Conservation (phyloP, 2,797 vertebrate species). For the Bovichtus diacanthus region DNA sequence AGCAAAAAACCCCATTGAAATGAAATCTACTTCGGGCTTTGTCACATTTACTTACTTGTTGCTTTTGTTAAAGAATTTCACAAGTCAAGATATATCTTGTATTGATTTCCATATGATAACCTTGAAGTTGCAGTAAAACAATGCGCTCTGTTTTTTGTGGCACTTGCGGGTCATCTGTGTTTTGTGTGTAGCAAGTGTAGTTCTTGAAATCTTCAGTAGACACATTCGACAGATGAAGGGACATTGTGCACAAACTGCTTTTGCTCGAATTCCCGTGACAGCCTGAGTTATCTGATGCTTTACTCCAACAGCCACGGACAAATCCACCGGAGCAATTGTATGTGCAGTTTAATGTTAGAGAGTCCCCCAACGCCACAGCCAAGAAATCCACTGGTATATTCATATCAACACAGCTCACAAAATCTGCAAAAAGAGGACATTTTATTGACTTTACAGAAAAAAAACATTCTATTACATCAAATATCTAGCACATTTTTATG, state of each 20-base stretch:
- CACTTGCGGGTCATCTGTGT: conserved; percentile 61
- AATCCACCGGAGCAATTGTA: conserved; percentile 84
- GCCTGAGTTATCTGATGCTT: not conserved
- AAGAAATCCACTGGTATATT: conserved; percentile 31
- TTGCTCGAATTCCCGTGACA: conserved; percentile 12
- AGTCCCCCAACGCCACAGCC: conserved; percentile 61
- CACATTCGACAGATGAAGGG: conserved; percentile 60
- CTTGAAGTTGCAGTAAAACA: conserved; percentile 69
- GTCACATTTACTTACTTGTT: not conserved
- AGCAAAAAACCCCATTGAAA: not conserved
- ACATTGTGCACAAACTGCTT: conserved; percentile 60
- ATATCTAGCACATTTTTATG: not conserved
- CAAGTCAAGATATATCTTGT: not conserved
- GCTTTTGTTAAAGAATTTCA: not conserved
- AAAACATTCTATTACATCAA: not conserved
- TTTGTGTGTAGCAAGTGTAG: conserved; percentile 76
- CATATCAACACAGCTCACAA: conserved; percentile 28
- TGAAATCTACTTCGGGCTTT: not conserved
- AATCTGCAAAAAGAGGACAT: conserved; percentile 66
- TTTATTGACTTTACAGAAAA: not conserved
- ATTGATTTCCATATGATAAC: conserved; percentile 35
- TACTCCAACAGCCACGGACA: conserved; percentile 78
- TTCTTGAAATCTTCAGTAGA: conserved; percentile 60
- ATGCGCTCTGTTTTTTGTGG: conserved; percentile 48
- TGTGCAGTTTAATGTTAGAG: conserved; percentile 77